These are phyloP conservation scores for Pocillopora verrucosa DNA, from an alignment of 64 coral and sea anemone species.

Conservation along the genomic window DNA sequence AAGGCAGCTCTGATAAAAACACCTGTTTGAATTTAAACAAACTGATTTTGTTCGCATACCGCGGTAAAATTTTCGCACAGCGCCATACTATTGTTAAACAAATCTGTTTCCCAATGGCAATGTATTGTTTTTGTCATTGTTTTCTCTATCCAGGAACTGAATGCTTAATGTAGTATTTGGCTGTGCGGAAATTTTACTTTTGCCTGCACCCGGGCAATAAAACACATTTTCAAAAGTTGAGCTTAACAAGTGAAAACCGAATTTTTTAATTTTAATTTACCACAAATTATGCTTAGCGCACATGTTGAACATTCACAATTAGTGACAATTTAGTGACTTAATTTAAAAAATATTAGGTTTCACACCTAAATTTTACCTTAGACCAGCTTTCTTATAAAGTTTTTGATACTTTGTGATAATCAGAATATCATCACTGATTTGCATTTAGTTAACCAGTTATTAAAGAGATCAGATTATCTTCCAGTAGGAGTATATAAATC, in stretches of 20 bases:
- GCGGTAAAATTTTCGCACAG: too few relatives aligned
- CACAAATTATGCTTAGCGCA: not conserved
- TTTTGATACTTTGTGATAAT: not conserved
- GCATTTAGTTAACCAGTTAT: not conserved
- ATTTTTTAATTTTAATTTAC: not conserved
- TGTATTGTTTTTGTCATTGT: too few relatives aligned
- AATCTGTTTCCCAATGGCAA: too few relatives aligned
- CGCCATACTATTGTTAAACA: too few relatives aligned
- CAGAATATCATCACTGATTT: not conserved
- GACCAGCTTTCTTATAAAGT: not conserved
- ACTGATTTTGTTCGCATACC: too few relatives aligned
- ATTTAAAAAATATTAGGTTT: not conserved
- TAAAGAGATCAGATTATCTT: not conserved
- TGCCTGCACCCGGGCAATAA: not conserved
- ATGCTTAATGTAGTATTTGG: too few relatives aligned
- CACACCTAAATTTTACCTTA: not conserved
- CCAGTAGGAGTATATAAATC: too few relatives aligned
- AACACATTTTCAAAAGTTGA: not conserved
- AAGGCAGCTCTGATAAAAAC: not conserved
- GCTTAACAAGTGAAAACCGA: not conserved
- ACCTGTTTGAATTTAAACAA: constrained; percentile 17
- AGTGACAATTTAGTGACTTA: not conserved
- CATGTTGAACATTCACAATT: not conserved
- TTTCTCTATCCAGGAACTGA: too few relatives aligned
- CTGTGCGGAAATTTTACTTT: too few relatives aligned